Percentiles rank a stretch among this genome's conserved stretches.
Conservation (phyloP, 2,113 vertebrate species). For the Chaetodon auriga region DNA sequence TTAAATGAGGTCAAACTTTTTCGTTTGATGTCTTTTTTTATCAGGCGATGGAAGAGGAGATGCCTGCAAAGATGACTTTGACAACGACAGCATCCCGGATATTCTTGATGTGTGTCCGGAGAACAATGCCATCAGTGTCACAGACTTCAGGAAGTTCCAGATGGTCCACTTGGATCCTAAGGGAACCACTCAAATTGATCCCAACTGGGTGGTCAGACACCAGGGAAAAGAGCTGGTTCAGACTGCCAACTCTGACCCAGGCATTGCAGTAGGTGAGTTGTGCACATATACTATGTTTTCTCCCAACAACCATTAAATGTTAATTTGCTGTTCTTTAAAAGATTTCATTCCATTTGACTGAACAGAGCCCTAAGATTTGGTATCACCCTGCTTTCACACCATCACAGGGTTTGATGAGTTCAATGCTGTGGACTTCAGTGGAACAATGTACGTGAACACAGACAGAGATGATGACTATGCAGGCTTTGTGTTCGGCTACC, state of each 20-base stretch:
- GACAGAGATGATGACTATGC: conserved; percentile 98
- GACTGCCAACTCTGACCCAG: conserved; percentile 98
- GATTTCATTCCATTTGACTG: background rate
- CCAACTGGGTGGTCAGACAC: conserved; percentile 98
- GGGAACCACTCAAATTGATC: conserved; percentile 98
- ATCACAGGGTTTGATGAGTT: conserved; percentile 94
- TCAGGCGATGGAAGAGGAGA: conserved; percentile 96
- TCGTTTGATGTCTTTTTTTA: conserved; percentile 17
- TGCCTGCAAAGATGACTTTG: conserved; percentile 97
- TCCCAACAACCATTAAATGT: background rate
- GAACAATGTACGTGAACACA: conserved; percentile 98
- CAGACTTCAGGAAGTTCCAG: conserved; percentile 98
- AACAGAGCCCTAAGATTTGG: background rate
- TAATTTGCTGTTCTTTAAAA: background rate
- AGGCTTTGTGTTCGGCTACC: conserved; percentile 97
- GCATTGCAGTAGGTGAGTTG: conserved; percentile 95
- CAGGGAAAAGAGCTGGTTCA: conserved; percentile 98
- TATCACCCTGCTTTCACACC: background rate
- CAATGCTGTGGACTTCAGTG: conserved; percentile 96
- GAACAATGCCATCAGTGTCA: conserved; percentile 93
- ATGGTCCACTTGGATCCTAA: conserved; percentile 99
- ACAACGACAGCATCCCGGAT: conserved; percentile 95
- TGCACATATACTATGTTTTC: background rate
- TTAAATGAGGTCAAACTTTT: conserved; percentile 33
- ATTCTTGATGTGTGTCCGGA: conserved; percentile 96